phyloP scores from a whole-genome alignment of 2,888 invertebrate species.

The Sarcophaga rosellei region DNA sequence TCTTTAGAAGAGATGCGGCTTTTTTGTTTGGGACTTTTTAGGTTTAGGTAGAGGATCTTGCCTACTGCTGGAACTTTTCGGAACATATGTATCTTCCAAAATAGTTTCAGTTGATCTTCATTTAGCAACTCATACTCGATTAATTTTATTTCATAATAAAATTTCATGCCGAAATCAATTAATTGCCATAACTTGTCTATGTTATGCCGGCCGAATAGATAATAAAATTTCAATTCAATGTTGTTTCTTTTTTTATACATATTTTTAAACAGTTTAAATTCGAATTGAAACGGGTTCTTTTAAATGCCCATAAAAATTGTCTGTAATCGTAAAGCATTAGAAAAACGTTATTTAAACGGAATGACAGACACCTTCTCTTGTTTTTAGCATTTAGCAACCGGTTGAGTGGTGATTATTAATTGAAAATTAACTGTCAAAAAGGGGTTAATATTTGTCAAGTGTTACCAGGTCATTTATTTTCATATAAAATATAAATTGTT shows the following conservation, averaged over 20 bases:
- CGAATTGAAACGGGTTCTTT: conserved; percentile 36
- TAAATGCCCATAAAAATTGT: conserved; percentile 34
- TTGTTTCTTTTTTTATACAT: conserved; percentile 6
- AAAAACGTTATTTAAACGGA: neutral
- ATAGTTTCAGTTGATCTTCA: too few relatives aligned
- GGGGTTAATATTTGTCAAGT: conserved; percentile 55
- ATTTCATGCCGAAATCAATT: too few relatives aligned
- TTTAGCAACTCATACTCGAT: too few relatives aligned
- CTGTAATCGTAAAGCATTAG: neutral
- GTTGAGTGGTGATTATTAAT: neutral
- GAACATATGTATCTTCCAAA: too few relatives aligned
- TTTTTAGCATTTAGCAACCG: neutral
- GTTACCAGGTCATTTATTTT: conserved; percentile 58
- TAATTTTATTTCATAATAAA: too few relatives aligned
- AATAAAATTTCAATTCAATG: conserved; percentile 33
- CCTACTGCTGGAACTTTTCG: too few relatives aligned
- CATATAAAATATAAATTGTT: conserved; percentile 51
- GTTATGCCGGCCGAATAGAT: neutral
- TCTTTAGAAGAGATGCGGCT: too few relatives aligned
- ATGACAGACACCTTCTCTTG: neutral
- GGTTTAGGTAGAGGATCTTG: too few relatives aligned
- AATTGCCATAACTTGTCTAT: neutral
- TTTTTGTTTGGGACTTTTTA: too few relatives aligned
- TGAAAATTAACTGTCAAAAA: conserved; percentile 1
- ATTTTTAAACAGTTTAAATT: neutral